Evolutionary conservation across 2,113 vertebrate genomes (phyloP).

Genomic region (Microtus ochrogaster): DNA sequence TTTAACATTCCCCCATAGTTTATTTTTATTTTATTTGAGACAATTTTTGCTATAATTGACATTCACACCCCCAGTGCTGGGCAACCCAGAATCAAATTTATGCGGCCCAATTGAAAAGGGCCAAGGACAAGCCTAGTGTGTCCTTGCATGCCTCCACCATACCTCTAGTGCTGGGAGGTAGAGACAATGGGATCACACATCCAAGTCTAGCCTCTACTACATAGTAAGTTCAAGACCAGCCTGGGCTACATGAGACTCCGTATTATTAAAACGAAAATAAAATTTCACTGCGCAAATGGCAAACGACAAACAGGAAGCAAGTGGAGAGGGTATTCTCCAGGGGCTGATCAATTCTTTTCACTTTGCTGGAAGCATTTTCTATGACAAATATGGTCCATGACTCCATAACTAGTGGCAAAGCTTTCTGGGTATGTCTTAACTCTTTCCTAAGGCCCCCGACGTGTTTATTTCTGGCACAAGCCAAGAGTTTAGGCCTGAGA

Average conservation of each 20-base stretch:
- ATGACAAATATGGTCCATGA: background rate
- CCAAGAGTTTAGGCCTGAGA: background rate
- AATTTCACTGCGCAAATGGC: background rate
- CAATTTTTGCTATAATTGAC: background rate
- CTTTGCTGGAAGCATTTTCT: background rate
- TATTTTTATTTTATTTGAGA: background rate
- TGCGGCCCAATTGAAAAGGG: background rate
- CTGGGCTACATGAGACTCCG: background rate
- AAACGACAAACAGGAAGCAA: background rate
- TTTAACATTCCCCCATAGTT: background rate
- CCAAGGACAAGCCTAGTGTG: background rate
- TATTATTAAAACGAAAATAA: background rate
- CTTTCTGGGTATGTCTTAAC: background rate
- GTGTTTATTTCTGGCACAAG: background rate
- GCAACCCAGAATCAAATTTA: background rate
- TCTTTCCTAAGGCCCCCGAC: background rate
- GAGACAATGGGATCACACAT: too few species aligned
- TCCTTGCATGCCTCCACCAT: background rate
- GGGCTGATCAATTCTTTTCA: background rate
- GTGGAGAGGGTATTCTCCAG: background rate
- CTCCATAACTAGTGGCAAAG: background rate
- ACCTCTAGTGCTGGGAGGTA: background rate
- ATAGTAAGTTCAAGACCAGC: background rate
- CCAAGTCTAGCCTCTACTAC: background rate
- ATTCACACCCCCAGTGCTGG: background rate